Evolutionary conservation across 2,888 invertebrate species (phyloP).

Genomic region (Serrognathus titanus): DNA sequence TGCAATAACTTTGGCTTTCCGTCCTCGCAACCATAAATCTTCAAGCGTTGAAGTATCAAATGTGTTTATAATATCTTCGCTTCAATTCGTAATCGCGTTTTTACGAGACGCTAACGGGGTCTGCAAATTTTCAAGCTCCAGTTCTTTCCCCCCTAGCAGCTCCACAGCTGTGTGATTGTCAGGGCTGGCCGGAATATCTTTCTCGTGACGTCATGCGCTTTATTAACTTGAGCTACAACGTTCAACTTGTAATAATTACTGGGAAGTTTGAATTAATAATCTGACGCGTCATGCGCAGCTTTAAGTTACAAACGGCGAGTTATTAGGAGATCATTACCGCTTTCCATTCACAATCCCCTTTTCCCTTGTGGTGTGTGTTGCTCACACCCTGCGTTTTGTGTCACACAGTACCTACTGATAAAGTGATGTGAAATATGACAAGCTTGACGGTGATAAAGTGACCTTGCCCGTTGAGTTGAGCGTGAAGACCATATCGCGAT

Average conservation of each 20-base stretch:
- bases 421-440: conserved; percentile 11
- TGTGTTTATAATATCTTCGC: too few species aligned
- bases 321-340: not conserved
- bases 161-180: not conserved
- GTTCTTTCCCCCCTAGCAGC: not conserved
- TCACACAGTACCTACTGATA: conserved; percentile 1
- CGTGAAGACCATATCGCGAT: not conserved
- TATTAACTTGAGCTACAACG: not conserved
- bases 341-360: not conserved
- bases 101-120: too few species aligned
- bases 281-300: not conserved
- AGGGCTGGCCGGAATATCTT: conserved; percentile 4
- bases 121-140: not conserved
- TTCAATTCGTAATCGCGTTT: too few species aligned
- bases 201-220: conserved; percentile 6
- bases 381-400: not conserved
- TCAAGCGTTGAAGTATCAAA: too few species aligned
- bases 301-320: not conserved
- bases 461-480: conserved; percentile 1
- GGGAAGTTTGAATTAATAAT: conserved; percentile 1
- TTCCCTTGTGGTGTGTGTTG: not conserved
- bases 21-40: too few species aligned
- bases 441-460: conserved; percentile 8
- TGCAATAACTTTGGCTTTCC: too few species aligned
- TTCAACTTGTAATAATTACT: conserved; percentile 1